Evolutionary conservation across 2,113 vertebrate genomes (phyloP).

Genomic region (Toxotes jaculatrix): DNA sequence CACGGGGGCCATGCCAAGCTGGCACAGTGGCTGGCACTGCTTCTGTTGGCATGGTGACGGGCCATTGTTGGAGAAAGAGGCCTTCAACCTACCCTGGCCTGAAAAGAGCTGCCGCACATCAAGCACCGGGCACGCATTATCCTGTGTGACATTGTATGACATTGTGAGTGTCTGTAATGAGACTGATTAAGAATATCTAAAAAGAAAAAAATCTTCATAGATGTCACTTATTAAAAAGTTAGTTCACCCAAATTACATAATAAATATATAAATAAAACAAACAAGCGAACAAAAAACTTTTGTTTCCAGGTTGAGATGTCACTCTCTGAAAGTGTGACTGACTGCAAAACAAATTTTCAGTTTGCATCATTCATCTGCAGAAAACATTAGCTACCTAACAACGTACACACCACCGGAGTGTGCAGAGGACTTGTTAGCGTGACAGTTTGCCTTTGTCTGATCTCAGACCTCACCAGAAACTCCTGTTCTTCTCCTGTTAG

Average conservation of each 20-base stretch:
- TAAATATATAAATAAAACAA: background rate
- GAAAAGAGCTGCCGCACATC: slow-evolving; percentile 59
- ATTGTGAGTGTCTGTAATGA: slow-evolving; percentile 46
- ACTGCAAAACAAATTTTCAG: background rate
- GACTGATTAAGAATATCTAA: background rate
- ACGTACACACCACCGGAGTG: background rate
- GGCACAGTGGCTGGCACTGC: slow-evolving; percentile 61
- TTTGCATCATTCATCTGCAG: background rate
- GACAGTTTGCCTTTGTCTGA: background rate
- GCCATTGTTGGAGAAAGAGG: slow-evolving; percentile 69
- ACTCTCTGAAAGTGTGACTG: too few species aligned
- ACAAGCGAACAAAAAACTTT: background rate
- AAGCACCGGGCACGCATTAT: slow-evolving; percentile 38
- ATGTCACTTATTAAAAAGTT: background rate
- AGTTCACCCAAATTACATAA: background rate
- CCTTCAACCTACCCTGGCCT: slow-evolving; percentile 52
- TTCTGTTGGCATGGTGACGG: slow-evolving; percentile 74
- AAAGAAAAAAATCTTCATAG: too few species aligned
- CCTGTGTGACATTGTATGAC: slow-evolving; percentile 68
- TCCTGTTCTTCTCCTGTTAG: background rate
- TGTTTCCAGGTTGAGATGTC: too few species aligned
- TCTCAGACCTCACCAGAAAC: background rate
- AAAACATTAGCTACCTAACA: background rate
- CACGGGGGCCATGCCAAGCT: slow-evolving; percentile 66
- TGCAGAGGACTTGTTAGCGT: background rate